Evolutionary conservation across 2,888 invertebrate species (phyloP), one percentile per base, ranked within the genome.

Genomic region (Trissonchulus sp.): DNA sequence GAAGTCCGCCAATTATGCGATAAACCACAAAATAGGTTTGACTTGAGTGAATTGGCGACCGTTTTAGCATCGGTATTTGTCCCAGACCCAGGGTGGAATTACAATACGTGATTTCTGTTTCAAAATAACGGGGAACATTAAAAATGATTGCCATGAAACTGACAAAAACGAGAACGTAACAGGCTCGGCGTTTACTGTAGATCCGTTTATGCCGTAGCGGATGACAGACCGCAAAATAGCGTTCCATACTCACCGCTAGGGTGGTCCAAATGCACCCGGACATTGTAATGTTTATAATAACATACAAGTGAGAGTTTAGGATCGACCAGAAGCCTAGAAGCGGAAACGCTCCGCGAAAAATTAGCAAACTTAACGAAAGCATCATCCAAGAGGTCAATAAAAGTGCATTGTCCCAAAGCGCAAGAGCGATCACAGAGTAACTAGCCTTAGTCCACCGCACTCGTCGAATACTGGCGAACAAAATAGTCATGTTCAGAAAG

Each of bases 211-310:
- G 71, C 23, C 34, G n/a, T 15, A 34, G 34, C 15, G 71, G 71
- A n/a, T 69, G 71, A 69, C 37, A 69, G 8, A 69, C 71, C 8
- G 71, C 71, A n/a, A 69, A 23, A 36, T 69, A 69, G 71, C 71
- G 71, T 36, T 69, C 71, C 3, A 69, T 28, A 23, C 36, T 69
- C 8, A 69, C 36, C 3, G 71, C 37, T 69, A 69, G 37, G 36
- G 71, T 69, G 34, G 36, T 69, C 71, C 71, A 69, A n/a, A 69
- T 37, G 37, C 71, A 69, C 34, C 71, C 71, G 37, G 71, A 33
- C 71, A 69, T 69, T 31, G 71, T 37, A 35, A 34, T 36, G 34
- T 69, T 69, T 3, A 37, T 69, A 18, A 69, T n/a, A 8, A 37
- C 37, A 35, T 69, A 69, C 8, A 69, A 36, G 15, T 8, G n/a